Base-by-base conservation (phyloP, 2,797 vertebrate species). In the Zonotrichia albicollis region DNA sequence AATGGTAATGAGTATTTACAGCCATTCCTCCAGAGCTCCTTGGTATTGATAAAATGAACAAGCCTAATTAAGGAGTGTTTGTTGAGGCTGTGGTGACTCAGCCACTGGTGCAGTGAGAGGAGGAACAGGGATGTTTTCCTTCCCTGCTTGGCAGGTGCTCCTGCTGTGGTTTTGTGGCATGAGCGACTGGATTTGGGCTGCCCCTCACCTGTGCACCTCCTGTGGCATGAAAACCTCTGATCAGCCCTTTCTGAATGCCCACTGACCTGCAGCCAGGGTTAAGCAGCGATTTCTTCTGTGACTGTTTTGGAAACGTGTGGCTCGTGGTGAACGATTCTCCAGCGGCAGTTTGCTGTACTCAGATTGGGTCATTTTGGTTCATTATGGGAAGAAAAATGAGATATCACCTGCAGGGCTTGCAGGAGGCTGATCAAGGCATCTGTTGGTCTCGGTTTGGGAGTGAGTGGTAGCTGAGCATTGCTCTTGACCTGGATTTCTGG, bases 401-500 rank as follows among this genome's bases (percentile, higher is more conserved):
- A 0, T 25, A 23, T 65, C 38, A 50, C 57, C 68, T 82, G 53
- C 61, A 77, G 38, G 7, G 9, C 34, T 84, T 68, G 79, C 36
- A 72, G 73, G 32, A 34, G 16, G 66, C 58, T 45, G 42, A 32
- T 25, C 36, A 38, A 55, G 73, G 51, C 48, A 29, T 34, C 42
- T 78, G 58, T 62, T 80, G 54, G 70, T 55, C 23, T 71, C 68
- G 43, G 9, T 14, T 68, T 67, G 79, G 89, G 74, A 78, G 36
- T 19, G 50, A 74, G 58, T 15, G 3, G 16, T 34, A 50, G 81
- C 77, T 92, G 80, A 72, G 34, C 30, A 18, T 29, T 0, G 16
- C 81, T 85, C 75, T 87, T 92, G 93, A 90, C 75, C 79, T 87
- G 78, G 61, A 92, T 92, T 82, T 51, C 79, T 89, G 82, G 32